Evolutionary conservation across 1,140 invertebrate species (phyloP), one percentile per base, ranked within the genome.

Genomic region (Globodera ellingtonae): DNA sequence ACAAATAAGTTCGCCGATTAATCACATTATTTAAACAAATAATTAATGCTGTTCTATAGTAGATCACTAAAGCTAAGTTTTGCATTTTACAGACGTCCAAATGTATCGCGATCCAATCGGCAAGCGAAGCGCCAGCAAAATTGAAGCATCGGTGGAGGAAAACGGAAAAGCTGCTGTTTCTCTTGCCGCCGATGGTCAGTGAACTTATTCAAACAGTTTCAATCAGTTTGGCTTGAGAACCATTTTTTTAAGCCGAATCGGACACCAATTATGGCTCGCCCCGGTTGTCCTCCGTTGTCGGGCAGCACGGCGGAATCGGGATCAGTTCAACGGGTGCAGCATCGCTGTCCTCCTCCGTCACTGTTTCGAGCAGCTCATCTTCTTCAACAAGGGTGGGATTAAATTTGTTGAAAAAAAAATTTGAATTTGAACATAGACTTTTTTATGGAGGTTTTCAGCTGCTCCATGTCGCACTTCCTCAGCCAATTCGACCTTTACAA

Each of bases 91-190:
- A 86, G 84, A 85, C 50, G 84, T 85, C 46, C 84, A 85, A 86
- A 86, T 85, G 85, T 86, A 85, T 66, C 85, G 84, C 13, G 84
- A 85, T 52, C 84, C 84, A 70, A 86, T 85, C 52, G 84, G 84
- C 24, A 77, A 77, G 69, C 18, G 75, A 47, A 59, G 21, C 47
- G 9, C 52, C 56, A 62, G 18, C 3, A 62, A 62, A 62, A 62
- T 18, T 18, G 18, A 62, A 6, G 0, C 83, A 66, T 7, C 85
- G 79, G 59, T 56, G 56, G 69, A 82, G 50, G 56, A 73, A 71
- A 47, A 79, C 18, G 62, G 35, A 80, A 46, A 18, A 44, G n/a
- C 81, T 13, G 5, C 48, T n/a, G 46, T 46, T 44, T 6, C 48
- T 13, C 3, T 52, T 10, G 44, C 24, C 65, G 66, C 74, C 50